Conservation (phyloP, 30 jellyfish, hydroid and myxozoan species). For the Hydractinia symbiolongicarpus region DNA sequence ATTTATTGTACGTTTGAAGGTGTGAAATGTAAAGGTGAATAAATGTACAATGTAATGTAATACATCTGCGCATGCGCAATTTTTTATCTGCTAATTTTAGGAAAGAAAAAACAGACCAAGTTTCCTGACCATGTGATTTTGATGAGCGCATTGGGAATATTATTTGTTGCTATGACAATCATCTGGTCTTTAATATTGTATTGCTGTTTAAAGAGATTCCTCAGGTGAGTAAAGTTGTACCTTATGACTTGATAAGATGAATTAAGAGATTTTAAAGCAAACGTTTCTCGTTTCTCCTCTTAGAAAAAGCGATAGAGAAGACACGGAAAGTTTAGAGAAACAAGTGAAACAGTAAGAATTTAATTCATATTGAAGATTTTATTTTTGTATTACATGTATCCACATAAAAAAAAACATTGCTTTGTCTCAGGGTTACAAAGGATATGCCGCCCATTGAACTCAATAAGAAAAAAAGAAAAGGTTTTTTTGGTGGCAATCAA, state of each 20-base stretch:
- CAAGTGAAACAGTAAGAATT: neutral
- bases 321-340: neutral
- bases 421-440: neutral
- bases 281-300: neutral
- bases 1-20: too few species aligned
- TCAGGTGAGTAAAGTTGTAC: neutral
- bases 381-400: neutral
- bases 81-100: neutral
- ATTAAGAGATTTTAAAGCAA: too few species aligned
- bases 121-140: neutral
- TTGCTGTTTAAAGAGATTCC: neutral
- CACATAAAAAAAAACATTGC: neutral
- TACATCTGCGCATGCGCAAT: neutral
- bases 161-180: neutral
- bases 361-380: neutral
- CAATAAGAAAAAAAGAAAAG: neutral
- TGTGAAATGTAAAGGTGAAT: too few species aligned
- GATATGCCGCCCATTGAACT: constrained; percentile 11
- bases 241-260: neutral
- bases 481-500: too few species aligned
- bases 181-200: neutral
- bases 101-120: neutral
- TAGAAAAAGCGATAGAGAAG: neutral
- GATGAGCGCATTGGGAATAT: neutral
- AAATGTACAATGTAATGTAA: neutral